A percentile compares a stretch with the other conserved stretches of the same genome.
phyloP scores from a whole-genome alignment of 2,888 invertebrate genomes.

The Drosophila picticornis region DNA sequence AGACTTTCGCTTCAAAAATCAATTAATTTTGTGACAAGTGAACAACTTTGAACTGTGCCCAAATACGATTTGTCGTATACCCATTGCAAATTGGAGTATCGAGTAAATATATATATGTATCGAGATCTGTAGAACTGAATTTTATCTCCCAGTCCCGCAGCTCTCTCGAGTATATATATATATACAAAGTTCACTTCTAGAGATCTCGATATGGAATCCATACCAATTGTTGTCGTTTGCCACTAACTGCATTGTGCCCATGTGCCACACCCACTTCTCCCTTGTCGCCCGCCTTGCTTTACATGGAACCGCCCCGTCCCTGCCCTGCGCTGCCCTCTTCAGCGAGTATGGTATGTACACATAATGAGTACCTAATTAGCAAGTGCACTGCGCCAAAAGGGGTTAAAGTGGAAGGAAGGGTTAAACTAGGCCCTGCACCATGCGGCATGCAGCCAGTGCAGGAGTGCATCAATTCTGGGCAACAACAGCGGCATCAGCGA shows the following conservation, averaged over 20 bases:
- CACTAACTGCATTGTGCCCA: background rate
- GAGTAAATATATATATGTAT: too few relatives aligned
- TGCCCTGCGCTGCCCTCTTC: background rate
- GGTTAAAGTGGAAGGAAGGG: background rate
- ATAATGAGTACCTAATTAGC: slow-evolving; percentile 18
- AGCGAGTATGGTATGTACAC: background rate
- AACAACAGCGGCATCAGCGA: background rate
- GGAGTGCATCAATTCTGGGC: slow-evolving; percentile 1
- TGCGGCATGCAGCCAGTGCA: background rate
- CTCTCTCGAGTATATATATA: background rate
- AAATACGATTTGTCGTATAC: background rate
- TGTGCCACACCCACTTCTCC: background rate
- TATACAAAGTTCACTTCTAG: background rate
- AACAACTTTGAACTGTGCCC: background rate
- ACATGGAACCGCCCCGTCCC: background rate
- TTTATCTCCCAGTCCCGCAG: too few relatives aligned
- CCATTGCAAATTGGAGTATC: too few relatives aligned
- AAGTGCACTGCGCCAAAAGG: background rate
- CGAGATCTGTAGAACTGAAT: too few relatives aligned
- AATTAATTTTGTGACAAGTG: background rate
- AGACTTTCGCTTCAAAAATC: background rate
- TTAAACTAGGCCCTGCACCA: background rate
- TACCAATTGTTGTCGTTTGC: background rate
- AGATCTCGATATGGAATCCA: background rate
- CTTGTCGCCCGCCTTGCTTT: background rate